These are phyloP conservation scores for Clamator glandarius DNA, from an alignment of 2,797 vertebrate species.

Conservation along the genomic window DNA sequence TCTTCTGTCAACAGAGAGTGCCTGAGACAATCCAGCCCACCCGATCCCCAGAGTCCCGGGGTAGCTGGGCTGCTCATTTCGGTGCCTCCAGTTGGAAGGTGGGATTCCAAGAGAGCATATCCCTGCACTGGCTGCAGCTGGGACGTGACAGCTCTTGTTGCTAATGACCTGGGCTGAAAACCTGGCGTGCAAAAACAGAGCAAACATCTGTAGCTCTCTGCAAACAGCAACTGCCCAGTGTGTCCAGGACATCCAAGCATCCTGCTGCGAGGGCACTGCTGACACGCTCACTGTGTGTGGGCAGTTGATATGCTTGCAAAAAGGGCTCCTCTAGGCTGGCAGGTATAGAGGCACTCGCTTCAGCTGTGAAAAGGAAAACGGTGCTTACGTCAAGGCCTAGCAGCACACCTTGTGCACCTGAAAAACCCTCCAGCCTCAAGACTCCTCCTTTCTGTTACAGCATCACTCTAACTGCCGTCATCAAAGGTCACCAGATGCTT, in stretches of 20 bases:
- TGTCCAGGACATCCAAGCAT: not conserved
- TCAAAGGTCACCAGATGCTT: slow-evolving; percentile 32
- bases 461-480: not conserved
- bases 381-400: fast-evolving
- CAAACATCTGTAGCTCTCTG: not conserved
- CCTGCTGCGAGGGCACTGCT: not conserved
- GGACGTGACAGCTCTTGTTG: not conserved
- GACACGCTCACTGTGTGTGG: not conserved
- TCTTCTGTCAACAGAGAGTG: not conserved
- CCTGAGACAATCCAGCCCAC: not conserved
- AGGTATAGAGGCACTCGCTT: not conserved
- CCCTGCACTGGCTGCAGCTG: not conserved
- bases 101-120: not conserved
- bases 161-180: not conserved
- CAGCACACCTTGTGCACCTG: not conserved
- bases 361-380: not conserved
- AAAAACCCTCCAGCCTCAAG: not conserved
- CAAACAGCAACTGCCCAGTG: not conserved
- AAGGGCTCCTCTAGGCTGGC: not conserved
- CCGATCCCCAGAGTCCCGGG: not conserved
- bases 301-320: not conserved
- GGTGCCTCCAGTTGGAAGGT: not conserved
- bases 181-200: not conserved
- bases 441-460: not conserved
- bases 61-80: not conserved